These are phyloP conservation scores for Melikaiella ostensackeni DNA, from an alignment of 2,888 invertebrate genomes.

Conservation along the genomic window DNA sequence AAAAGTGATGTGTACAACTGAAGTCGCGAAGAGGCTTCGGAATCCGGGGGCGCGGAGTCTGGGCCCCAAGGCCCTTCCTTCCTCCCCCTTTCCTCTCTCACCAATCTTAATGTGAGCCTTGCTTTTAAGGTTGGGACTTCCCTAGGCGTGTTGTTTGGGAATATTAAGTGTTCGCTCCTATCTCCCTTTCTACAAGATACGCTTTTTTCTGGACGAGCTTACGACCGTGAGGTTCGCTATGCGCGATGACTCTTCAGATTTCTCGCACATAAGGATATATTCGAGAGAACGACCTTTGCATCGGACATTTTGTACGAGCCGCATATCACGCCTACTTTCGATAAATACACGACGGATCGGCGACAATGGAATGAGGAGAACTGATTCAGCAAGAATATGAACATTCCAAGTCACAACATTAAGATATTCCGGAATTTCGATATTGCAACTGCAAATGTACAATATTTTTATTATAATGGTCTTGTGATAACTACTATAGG, in stretches of 20 bases:
- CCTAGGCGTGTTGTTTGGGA: slow-evolving; percentile 8
- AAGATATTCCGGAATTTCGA: neutral
- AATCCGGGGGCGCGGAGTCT: slow-evolving; percentile 32
- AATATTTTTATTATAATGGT: too few species aligned
- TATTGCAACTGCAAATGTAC: neutral
- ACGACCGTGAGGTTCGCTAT: slow-evolving; percentile 37
- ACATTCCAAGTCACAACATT: neutral
- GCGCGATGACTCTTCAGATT: slow-evolving; percentile 59
- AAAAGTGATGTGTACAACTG: neutral
- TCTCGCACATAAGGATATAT: slow-evolving; percentile 48
- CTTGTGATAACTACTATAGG: too few species aligned
- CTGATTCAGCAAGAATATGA: slow-evolving; percentile 11
- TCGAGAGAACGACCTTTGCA: slow-evolving; percentile 14
- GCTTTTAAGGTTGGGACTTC: slow-evolving; percentile 5
- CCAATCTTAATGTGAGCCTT: neutral
- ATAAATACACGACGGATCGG: slow-evolving; percentile 8
- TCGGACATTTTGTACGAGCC: slow-evolving; percentile 1
- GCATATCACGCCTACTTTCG: slow-evolving; percentile 13
- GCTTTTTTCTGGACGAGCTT: slow-evolving; percentile 33
- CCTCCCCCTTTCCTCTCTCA: neutral
- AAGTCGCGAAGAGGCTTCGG: neutral
- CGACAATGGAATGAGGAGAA: slow-evolving; percentile 6
- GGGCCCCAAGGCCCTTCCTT: slow-evolving; percentile 31
- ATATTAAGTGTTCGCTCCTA: slow-evolving; percentile 10
- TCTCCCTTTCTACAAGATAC: slow-evolving; percentile 6